Conservation (phyloP, 2,113 vertebrate species). For the Leptobrachium leishanense region DNA sequence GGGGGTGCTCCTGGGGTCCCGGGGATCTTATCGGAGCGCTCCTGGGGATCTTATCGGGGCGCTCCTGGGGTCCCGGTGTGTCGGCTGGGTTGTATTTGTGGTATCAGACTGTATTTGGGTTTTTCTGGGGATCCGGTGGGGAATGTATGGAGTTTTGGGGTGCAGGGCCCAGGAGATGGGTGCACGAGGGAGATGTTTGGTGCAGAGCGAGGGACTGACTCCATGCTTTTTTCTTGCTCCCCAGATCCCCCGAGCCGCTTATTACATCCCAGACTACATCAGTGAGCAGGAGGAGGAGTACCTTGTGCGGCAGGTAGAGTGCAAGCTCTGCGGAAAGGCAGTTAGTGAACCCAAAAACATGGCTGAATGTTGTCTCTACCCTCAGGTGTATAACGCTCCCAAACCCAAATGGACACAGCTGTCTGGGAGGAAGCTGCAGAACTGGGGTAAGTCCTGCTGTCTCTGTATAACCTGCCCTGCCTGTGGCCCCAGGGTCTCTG, state of each 20-base stretch:
- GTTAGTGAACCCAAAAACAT: neutral
- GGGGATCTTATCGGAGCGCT: too few species aligned
- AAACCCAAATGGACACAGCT: constrained; percentile 89
- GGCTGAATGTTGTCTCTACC: neutral
- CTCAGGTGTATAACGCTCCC: constrained; percentile 79
- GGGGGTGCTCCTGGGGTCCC: too few species aligned
- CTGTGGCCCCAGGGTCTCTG: too few species aligned
- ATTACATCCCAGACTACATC: constrained; percentile 85
- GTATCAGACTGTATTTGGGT: too few species aligned
- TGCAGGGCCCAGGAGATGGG: too few species aligned
- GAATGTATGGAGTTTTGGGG: too few species aligned
- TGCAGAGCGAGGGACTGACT: too few species aligned
- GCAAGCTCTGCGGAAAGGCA: neutral
- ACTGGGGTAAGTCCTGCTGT: constrained; percentile 70
- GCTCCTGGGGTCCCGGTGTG: too few species aligned
- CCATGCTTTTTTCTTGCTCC: constrained; percentile 9
- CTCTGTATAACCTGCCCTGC: neutral
- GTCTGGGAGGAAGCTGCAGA: constrained; percentile 81
- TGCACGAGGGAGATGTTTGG: too few species aligned
- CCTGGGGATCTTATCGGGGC: too few species aligned
- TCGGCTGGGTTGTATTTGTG: too few species aligned
- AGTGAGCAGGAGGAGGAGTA: constrained; percentile 75
- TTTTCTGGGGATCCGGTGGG: too few species aligned
- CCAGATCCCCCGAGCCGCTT: constrained; percentile 74
- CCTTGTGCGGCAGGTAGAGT: constrained; percentile 75